Evolutionary conservation across 2,113 vertebrate species (phyloP).

Genomic region (Carettochelys insculpta): DNA sequence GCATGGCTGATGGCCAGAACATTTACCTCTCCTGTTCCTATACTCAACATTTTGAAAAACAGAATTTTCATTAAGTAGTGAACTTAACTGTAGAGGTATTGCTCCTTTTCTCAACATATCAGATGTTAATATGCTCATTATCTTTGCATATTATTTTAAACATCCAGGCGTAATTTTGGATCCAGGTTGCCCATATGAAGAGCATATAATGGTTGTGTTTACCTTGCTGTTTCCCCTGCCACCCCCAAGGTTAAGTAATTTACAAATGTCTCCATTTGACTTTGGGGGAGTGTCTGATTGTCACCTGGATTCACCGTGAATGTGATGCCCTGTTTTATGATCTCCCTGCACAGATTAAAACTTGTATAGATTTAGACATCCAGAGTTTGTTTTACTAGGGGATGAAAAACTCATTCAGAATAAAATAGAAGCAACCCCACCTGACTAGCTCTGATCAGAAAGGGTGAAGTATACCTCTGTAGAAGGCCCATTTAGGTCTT

Average conservation of each 20-base stretch:
- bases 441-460: not conserved
- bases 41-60: not conserved
- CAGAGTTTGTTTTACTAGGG: slow-evolving; percentile 13
- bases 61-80: not conserved
- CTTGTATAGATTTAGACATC: not conserved
- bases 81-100: not conserved
- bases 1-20: not conserved
- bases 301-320: not conserved
- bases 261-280: not conserved
- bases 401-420: not conserved
- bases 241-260: not conserved
- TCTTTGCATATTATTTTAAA: slow-evolving; percentile 24
- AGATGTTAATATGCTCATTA: not conserved
- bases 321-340: not conserved
- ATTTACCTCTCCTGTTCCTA: not conserved
- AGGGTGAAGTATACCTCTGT: not conserved
- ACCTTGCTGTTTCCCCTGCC: not conserved
- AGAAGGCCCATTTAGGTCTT: not conserved
- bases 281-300: not conserved
- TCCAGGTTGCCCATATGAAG: not conserved
- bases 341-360: not conserved
- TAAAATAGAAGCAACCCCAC: not conserved
- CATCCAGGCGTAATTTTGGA: not conserved
- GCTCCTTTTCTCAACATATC: not conserved
- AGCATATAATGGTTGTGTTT: not conserved